Evolutionary conservation across 2,888 invertebrate species (phyloP).

Genomic region (Creontiades dilutus): DNA sequence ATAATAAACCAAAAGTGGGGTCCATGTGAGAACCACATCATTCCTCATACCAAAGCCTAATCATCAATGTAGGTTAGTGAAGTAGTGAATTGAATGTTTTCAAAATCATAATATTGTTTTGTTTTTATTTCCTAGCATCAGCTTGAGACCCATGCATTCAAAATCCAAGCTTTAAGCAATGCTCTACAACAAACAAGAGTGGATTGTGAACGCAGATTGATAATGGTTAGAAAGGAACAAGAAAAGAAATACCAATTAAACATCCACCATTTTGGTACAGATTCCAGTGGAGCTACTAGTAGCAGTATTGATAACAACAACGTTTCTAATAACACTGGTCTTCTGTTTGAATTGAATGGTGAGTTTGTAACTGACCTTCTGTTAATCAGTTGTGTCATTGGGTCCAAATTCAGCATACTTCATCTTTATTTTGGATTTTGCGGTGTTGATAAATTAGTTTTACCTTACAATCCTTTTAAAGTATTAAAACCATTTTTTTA

Average conservation of each 20-base stretch:
- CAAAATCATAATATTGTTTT: not conserved
- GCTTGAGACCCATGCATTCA: conserved; percentile 85
- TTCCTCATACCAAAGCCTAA: too few relatives aligned
- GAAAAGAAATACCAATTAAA: conserved; percentile 77
- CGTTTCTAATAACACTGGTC: conserved; percentile 24
- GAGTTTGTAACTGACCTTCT: not conserved
- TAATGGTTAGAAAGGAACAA: conserved; percentile 83
- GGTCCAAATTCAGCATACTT: too few relatives aligned
- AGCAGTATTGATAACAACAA: conserved; percentile 76
- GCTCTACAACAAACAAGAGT: conserved; percentile 84
- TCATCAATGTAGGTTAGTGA: too few relatives aligned
- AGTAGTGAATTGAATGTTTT: too few relatives aligned
- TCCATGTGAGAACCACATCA: too few relatives aligned
- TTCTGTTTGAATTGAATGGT: conserved; percentile 58
- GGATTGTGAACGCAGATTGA: conserved; percentile 83
- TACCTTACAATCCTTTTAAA: too few relatives aligned
- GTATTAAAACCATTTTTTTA: too few relatives aligned
- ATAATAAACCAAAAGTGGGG: too few relatives aligned
- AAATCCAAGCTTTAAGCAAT: conserved; percentile 85
- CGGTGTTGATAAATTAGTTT: too few relatives aligned
- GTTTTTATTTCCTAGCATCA: conserved; percentile 83
- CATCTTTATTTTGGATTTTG: too few relatives aligned
- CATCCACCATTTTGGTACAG: conserved; percentile 51
- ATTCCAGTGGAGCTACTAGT: conserved; percentile 77
- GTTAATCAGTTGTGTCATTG: too few relatives aligned